Evolutionary conservation across 2,797 vertebrate genomes (phyloP).

Genomic region (Sebastes taczanowskii): DNA sequence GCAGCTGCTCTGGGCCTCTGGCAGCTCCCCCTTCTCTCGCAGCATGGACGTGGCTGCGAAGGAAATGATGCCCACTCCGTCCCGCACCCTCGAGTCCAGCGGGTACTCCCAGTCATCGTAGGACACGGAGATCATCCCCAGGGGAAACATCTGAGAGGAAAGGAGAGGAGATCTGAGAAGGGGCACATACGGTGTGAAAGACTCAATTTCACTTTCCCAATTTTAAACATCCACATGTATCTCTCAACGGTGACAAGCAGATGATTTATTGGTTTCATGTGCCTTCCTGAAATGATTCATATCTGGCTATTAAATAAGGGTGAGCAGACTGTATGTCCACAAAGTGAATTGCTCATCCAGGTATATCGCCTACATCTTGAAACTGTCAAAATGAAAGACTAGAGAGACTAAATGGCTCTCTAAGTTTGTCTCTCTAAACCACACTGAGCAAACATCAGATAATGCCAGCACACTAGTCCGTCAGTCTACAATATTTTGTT

Average conservation of each 20-base stretch:
- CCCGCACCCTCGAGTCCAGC: constrained; percentile 89
- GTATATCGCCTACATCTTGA: not conserved
- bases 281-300: constrained; percentile 25
- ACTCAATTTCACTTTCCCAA: constrained; percentile 23
- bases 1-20: constrained; percentile 93
- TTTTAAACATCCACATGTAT: constrained; percentile 22
- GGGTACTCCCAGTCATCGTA: constrained; percentile 98
- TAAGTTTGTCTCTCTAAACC: constrained; percentile 11
- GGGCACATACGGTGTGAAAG: not conserved
- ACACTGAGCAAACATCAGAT: constrained; percentile 25
- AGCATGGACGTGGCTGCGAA: constrained; percentile 93
- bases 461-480: not conserved
- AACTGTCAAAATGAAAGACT: constrained; percentile 6
- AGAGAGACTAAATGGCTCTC: constrained; percentile 12
- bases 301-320: constrained; percentile 10
- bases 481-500: constrained; percentile 18
- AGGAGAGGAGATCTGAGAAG: constrained; percentile 12
- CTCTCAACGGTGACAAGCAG: constrained; percentile 16
- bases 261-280: constrained; percentile 30
- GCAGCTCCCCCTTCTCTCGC: constrained; percentile 91
- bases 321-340: constrained; percentile 9
- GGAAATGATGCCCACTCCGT: constrained; percentile 94
- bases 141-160: constrained; percentile 85
- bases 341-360: constrained; percentile 3
- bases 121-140: constrained; percentile 95